phyloP scores from a whole-genome alignment of 2,797 vertebrate genomes.

The Peromyscus attwateri region DNA sequence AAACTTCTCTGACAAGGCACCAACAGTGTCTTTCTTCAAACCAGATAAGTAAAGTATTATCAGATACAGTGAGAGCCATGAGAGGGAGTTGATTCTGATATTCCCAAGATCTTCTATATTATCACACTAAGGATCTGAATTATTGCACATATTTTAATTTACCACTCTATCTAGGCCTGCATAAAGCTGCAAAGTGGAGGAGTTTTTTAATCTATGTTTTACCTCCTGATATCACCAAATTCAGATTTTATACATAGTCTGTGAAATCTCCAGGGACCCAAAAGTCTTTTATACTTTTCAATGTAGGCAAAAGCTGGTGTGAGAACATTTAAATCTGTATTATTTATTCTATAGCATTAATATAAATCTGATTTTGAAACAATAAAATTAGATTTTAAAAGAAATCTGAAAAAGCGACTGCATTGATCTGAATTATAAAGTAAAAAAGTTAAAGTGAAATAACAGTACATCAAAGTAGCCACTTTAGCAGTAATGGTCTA shows the following conservation, averaged over 20 bases:
- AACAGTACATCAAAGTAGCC: neutral
- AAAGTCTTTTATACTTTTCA: neutral
- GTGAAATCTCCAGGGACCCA: neutral
- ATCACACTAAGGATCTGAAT: neutral
- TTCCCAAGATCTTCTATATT: neutral
- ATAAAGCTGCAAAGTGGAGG: neutral
- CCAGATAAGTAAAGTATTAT: neutral
- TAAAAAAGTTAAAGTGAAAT: neutral
- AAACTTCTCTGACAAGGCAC: conserved; percentile 64
- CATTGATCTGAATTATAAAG: neutral
- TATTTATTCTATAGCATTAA: neutral
- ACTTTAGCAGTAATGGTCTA: neutral
- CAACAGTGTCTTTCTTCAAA: conserved; percentile 27
- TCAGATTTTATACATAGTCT: neutral
- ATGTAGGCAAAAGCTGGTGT: neutral
- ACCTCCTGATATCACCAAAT: neutral
- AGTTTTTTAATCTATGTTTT: neutral
- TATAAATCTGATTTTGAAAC: neutral
- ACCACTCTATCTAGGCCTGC: neutral
- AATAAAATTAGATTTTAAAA: neutral
- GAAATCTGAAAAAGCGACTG: neutral
- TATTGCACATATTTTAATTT: neutral
- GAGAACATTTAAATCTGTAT: neutral
- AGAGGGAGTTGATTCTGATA: neutral
- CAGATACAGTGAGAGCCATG: neutral